These are phyloP conservation scores for Leptosomus discolor DNA, from an alignment of 2,113 vertebrate genomes.

Conservation along the genomic window DNA sequence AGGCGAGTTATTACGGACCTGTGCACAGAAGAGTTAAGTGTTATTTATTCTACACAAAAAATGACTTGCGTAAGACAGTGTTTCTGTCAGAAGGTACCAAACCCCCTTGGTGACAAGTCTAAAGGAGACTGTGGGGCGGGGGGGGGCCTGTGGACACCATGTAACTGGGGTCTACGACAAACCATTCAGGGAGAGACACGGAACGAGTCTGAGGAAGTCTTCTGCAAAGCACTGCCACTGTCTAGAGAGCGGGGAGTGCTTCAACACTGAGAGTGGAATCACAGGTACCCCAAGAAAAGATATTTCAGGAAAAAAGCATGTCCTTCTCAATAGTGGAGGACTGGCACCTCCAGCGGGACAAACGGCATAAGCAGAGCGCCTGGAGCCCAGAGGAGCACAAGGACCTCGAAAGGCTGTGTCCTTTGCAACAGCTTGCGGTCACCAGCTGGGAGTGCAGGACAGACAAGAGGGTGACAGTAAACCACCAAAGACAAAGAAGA, in stretches of 20 bases:
- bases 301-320: neutral
- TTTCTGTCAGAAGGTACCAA: neutral
- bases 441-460: neutral
- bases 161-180: neutral
- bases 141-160: neutral
- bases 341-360: neutral
- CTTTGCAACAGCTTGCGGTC: neutral
- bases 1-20: accelerated
- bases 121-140: neutral
- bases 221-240: neutral
- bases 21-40: neutral
- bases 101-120: neutral
- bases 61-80: neutral
- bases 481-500: neutral
- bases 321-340: neutral
- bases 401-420: neutral
- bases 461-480: neutral
- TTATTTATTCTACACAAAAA: neutral
- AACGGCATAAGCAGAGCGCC: neutral
- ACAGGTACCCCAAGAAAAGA: neutral
- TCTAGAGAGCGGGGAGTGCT: neutral
- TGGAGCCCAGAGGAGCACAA: neutral
- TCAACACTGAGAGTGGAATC: neutral
- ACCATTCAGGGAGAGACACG: neutral
- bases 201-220: neutral